These are phyloP conservation scores for Megaustenia siamemsis DNA, from an alignment of 2,888 invertebrate species.

Conservation along the genomic window DNA sequence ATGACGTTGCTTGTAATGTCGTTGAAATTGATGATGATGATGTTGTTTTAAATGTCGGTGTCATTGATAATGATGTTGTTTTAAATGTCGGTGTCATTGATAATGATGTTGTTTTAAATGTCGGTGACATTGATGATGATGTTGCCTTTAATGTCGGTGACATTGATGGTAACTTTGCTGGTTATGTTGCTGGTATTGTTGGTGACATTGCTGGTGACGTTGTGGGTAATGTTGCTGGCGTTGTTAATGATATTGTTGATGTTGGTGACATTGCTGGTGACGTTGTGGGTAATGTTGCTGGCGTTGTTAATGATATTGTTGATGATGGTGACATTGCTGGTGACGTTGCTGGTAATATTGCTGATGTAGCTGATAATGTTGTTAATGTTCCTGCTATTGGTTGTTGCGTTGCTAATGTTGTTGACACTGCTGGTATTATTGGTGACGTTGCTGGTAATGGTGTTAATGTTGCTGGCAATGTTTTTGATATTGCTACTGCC, in stretches of 20 bases:
- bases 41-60: too few relatives aligned
- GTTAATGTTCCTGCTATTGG: neutral
- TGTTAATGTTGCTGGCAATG: neutral
- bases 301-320: neutral
- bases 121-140: neutral
- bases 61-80: too few relatives aligned
- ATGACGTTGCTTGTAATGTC: neutral
- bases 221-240: conserved; percentile 9
- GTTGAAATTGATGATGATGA: too few relatives aligned
- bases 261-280: conserved; percentile 38
- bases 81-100: too few relatives aligned
- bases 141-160: neutral
- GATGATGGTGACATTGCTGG: conserved; percentile 39
- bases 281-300: neutral
- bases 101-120: neutral
- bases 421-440: neutral
- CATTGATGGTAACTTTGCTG: neutral
- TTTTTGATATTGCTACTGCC: neutral
- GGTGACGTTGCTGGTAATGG: neutral
- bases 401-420: neutral
- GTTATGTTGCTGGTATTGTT: too few relatives aligned
- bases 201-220: neutral
- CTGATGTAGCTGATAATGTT: neutral
- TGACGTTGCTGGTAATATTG: conserved; percentile 19
- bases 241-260: conserved; percentile 45